Percentiles rank a stretch among this genome's conserved stretches.
These are phyloP conservation scores for Ornithorhynchus anatinus DNA, from an alignment of 2,113 vertebrate species.

Conservation along the genomic window DNA sequence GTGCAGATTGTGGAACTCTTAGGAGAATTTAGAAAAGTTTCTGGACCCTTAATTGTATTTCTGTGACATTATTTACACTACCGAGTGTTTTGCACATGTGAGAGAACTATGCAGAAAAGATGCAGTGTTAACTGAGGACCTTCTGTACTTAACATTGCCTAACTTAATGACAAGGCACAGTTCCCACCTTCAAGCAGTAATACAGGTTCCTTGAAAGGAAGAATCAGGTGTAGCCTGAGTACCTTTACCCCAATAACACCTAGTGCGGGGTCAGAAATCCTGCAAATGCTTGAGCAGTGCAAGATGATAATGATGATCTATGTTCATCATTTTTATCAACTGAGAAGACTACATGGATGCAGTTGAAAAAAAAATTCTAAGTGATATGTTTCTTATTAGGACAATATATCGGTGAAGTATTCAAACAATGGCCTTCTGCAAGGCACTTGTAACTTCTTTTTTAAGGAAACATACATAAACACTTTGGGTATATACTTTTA, in stretches of 20 bases:
- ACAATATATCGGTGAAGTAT: background rate
- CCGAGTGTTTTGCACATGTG: background rate
- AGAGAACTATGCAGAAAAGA: background rate
- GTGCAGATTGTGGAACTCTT: no score
- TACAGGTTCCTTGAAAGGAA: no score
- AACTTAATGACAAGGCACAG: no score
- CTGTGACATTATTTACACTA: background rate
- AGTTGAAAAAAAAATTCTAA: background rate
- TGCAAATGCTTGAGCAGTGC: background rate
- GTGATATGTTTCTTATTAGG: background rate
- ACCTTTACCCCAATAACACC: background rate
- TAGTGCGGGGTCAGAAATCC: no score
- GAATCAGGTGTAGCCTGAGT: background rate
- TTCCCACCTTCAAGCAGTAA: no score
- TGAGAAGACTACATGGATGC: background rate
- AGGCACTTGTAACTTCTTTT: conserved; percentile 28
- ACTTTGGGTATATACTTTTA: no score
- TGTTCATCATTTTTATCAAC: background rate
- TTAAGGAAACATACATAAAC: background rate
- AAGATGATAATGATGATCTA: background rate
- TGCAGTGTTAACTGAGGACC: no score
- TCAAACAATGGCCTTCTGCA: background rate
- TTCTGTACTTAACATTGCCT: no score
- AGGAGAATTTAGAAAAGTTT: background rate
- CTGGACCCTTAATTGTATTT: background rate